Evolutionary conservation across 2,797 vertebrate genomes (phyloP).

Genomic region (Molossus molossus): DNA sequence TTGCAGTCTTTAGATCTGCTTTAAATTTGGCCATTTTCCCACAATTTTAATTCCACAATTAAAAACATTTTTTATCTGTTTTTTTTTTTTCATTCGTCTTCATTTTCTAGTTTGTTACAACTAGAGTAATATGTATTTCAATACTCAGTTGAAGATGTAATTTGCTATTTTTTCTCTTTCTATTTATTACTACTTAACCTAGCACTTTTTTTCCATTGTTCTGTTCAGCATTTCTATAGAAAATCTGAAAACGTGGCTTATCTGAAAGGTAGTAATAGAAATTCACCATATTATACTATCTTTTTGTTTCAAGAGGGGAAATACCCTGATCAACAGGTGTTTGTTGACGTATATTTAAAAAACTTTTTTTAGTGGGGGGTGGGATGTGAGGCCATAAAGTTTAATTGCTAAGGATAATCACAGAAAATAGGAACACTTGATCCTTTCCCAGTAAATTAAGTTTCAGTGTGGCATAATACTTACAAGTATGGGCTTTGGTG

Average conservation of each 20-base stretch:
- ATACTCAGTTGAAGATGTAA: neutral
- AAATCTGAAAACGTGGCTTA: constrained; percentile 48
- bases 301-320: constrained; percentile 45
- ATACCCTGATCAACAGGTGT: neutral
- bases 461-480: constrained; percentile 25
- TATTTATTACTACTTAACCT: constrained; percentile 24
- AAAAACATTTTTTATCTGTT: neutral
- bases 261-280: constrained; percentile 30
- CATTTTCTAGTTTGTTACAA: neutral
- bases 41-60: constrained; percentile 4
- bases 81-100: neutral
- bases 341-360: constrained; percentile 37
- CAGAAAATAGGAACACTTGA: constrained; percentile 41
- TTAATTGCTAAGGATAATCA: constrained; percentile 51
- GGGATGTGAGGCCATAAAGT: neutral
- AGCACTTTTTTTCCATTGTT: neutral
- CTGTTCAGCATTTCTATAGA: constrained; percentile 25
- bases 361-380: neutral
- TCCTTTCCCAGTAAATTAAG: neutral
- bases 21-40: neutral
- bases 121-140: neutral
- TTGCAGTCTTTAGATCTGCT: constrained; percentile 30
- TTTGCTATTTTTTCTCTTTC: constrained; percentile 21
- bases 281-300: neutral
- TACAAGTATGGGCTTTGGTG: constrained; percentile 11